These are phyloP conservation scores for Lutjanus campechanus DNA, from an alignment of 2,797 vertebrate genomes.

Conservation along the genomic window DNA sequence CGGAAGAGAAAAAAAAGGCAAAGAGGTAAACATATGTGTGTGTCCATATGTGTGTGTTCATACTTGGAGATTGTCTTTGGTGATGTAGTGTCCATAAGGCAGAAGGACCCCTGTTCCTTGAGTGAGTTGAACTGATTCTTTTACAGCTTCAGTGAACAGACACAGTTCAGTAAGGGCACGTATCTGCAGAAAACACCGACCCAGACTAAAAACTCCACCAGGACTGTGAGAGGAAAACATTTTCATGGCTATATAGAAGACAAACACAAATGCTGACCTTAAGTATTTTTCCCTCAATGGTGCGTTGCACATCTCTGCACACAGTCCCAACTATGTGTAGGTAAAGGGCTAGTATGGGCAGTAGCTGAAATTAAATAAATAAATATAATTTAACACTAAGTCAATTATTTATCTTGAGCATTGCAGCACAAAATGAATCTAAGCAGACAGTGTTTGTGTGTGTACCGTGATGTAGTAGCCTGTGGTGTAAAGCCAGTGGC, in stretches of 20 bases:
- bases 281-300: slow-evolving; percentile 89
- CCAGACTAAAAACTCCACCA: slow-evolving; percentile 39
- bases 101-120: slow-evolving; percentile 84
- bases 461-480: slow-evolving; percentile 90
- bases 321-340: slow-evolving; percentile 89
- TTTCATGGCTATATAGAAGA: neutral
- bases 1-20: neutral
- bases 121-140: slow-evolving; percentile 86
- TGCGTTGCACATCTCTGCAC: slow-evolving; percentile 88
- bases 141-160: slow-evolving; percentile 90
- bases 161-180: slow-evolving; percentile 90
- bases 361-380: slow-evolving; percentile 86
- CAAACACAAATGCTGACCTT: slow-evolving; percentile 86
- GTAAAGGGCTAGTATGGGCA: slow-evolving; percentile 91
- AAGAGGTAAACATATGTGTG: neutral
- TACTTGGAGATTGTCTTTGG: slow-evolving; percentile 70
- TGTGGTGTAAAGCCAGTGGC: slow-evolving; percentile 89
- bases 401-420: neutral
- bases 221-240: slow-evolving; percentile 31
- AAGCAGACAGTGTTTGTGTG: neutral
- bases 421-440: neutral
- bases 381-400: slow-evolving; percentile 1
- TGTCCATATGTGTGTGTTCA: neutral
- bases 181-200: slow-evolving; percentile 81
- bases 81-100: slow-evolving; percentile 75